Base-by-base conservation (phyloP, 92 coral and sea anemone genomes). In the Chrysogorgia sp. region DNA sequence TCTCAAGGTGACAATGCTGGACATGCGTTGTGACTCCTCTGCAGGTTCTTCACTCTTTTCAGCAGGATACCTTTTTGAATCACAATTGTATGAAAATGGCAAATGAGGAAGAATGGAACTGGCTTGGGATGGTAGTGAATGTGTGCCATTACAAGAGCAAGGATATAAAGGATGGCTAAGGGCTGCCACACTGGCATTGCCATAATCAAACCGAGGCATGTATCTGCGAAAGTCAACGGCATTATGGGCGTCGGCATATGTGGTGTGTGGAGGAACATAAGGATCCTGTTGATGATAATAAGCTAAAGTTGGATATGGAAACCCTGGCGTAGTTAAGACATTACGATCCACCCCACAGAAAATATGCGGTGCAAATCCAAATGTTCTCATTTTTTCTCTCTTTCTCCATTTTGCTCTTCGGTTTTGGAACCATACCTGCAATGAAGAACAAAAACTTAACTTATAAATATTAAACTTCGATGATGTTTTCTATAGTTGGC, bases 321-420 rank as follows among this genome's bases (percentile, higher is more conserved):
- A 72, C 32, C 63, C 79, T 53, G 79, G 20, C 4, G 79, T 34
- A 7, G 78, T 19, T 34, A 71, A 35, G 13, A 58, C 48, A 56
- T 56, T 49, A 29, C 64, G 65, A 49, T 72, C 79, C 31, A 72
- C 33, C 33, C 79, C 65, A 72, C 79, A 72, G 32, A 72, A 56
- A 53, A 72, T 33, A 34, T 72, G 79, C 20, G 79, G 79, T 30
- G 79, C 79, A 37, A 72, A 72, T 29, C 97, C 97, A 84, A 88
- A 96, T 55, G 97, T 91, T 56, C 97, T 92, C 81, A 96, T 88
- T 87, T 96, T 96, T 82, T 96, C 99, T 2, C 99, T 83, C 40
- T 96, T 96, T 52, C 99, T 88, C 99, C 99, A 96, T 79, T 96
- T 96, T 13, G 99, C 99, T 80, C 99, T 75, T 69, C 99, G 87